These are phyloP conservation scores for Hyperoplus immaculatus DNA, from an alignment of 2,797 vertebrate genomes.

Conservation along the genomic window DNA sequence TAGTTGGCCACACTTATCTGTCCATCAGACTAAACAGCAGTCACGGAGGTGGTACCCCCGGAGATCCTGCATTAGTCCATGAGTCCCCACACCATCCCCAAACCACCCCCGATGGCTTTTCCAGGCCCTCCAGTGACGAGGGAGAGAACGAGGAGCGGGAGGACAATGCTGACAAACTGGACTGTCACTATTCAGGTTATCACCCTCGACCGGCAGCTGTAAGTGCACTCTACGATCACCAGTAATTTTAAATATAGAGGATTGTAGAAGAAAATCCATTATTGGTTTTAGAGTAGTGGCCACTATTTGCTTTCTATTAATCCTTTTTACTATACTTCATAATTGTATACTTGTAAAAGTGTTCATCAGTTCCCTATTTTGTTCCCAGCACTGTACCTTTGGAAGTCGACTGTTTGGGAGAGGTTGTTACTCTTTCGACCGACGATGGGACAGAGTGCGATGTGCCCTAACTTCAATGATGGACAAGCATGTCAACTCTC, in stretches of 20 bases:
- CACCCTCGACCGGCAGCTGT: slow-evolving; percentile 99
- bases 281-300: not conserved
- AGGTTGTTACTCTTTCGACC: slow-evolving; percentile 95
- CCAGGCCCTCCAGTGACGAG: slow-evolving; percentile 96
- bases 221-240: slow-evolving; percentile 74
- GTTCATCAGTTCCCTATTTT: not conserved
- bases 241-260: not conserved
- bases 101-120: slow-evolving; percentile 88
- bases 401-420: slow-evolving; percentile 96
- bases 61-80: slow-evolving; percentile 89
- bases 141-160: slow-evolving; percentile 98
- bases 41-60: slow-evolving; percentile 88
- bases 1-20: not conserved
- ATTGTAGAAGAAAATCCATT: not conserved
- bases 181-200: slow-evolving; percentile 99
- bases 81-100: slow-evolving; percentile 91
- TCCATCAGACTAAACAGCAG: slow-evolving; percentile 90
- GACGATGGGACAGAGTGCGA: slow-evolving; percentile 95
- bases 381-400: slow-evolving; percentile 95
- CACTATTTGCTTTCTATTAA: not conserved
- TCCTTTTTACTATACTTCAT: not conserved
- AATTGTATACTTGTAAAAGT: not conserved
- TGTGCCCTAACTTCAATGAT: slow-evolving; percentile 95
- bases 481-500: slow-evolving; percentile 97
- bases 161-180: slow-evolving; percentile 95